Base-by-base conservation (phyloP, 2,113 vertebrate genomes). In the Brachypodius melanocephalos region DNA sequence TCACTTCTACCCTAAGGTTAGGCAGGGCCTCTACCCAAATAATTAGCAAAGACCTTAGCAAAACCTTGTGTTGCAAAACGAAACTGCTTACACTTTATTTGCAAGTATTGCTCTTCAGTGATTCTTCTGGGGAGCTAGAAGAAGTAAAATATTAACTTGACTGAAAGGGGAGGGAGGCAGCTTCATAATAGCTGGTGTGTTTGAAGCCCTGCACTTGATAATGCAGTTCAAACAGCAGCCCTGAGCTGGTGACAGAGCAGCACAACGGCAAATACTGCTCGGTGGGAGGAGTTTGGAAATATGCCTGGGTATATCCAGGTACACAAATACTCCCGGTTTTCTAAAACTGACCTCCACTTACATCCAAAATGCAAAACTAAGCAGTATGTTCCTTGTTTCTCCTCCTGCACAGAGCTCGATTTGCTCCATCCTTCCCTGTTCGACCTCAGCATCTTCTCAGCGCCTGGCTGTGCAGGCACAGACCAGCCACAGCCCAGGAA, bases 61-160 rank as follows among this genome's bases (percentile, higher is more conserved):
- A 54, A 72, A 55, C 5, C 32, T 52, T 45, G 49, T 7, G 2
- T 0, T 61, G 40, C 57, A 73, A 79, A 69, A 54, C 26, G 28
- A 36, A 73, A 77, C 26, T 57, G 15, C 5, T 1, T 48, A 7
- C 3, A 0, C n/a, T 86, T 55, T 48, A 8, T 55, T 84, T 75
- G 46, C 34, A 55, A 72, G 34, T 29, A 21, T 46, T 83, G 46
- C 18, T 74, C 43, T 88, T 74, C n/a, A 18, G 42, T 28, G 25
- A 6, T 77, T 76, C 59, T 78, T 62, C 36, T 67, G 43, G 26
- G 15, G 17, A 87, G 32, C 43, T 22, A 19, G 13, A 45, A 86
- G 51, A n/a, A 68, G 71, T 72, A 55, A 94, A 91, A 72, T 68
- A 68, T 72, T 89, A 93, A 91, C 43, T 5, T 18, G 45, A 36